phyloP scores from a whole-genome alignment of 2,113 vertebrate species.

The Onychostoma macrolepis region DNA sequence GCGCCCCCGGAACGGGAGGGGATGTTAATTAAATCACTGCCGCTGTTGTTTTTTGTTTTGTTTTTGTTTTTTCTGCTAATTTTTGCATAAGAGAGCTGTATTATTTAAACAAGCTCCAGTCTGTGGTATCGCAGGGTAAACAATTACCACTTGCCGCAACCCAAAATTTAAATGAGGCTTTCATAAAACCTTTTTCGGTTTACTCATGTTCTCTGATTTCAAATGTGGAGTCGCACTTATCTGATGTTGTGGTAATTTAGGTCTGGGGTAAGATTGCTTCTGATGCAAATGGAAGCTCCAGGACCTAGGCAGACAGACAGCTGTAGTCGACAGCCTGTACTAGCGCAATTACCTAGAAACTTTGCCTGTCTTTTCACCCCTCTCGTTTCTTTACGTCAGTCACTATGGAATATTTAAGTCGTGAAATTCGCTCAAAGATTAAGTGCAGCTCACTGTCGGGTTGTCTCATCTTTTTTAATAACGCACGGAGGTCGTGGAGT shows the following conservation, averaged over 20 bases:
- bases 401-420: constrained; percentile 39
- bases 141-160: constrained; percentile 6
- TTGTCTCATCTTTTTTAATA: constrained; percentile 46
- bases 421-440: constrained; percentile 24
- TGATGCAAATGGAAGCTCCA: constrained; percentile 27
- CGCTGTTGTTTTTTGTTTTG: not conserved
- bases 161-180: constrained; percentile 35
- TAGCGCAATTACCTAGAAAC: constrained; percentile 5
- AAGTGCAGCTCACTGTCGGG: constrained; percentile 12
- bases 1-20: not conserved
- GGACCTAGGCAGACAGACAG: not conserved
- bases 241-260: constrained; percentile 40
- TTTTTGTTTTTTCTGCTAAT: not conserved
- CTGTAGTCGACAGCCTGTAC: not conserved
- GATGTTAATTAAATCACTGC: constrained; percentile 15
- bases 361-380: constrained; percentile 24
- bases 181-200: not conserved
- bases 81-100: not conserved
- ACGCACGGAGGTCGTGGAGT: constrained; percentile 13
- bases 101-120: constrained; percentile 2
- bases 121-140: not conserved
- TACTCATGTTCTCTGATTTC: constrained; percentile 24
- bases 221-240: not conserved
- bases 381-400: constrained; percentile 25
- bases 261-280: constrained; percentile 33